These are phyloP conservation scores for Drosophila differens DNA, from an alignment of 2,888 invertebrate genomes.

Conservation along the genomic window DNA sequence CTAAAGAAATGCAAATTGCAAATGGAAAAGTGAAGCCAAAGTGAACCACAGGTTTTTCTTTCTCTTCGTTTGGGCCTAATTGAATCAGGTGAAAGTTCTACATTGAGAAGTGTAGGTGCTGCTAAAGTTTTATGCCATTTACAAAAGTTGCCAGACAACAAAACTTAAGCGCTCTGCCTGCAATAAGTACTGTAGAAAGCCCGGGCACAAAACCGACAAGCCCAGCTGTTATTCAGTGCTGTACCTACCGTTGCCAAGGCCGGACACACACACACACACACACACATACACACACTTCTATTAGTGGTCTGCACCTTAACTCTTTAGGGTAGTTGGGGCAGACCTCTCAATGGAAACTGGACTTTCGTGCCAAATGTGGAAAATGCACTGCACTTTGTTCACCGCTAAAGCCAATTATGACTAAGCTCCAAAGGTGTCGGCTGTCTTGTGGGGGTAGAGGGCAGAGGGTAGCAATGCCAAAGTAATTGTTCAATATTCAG, in stretches of 20 bases:
- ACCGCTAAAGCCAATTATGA: slow-evolving; percentile 50
- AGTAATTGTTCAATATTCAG: slow-evolving; percentile 46
- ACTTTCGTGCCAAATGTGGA: slow-evolving; percentile 35
- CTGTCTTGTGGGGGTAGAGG: background rate
- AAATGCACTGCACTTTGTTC: slow-evolving; percentile 37
- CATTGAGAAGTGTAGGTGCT: slow-evolving; percentile 31
- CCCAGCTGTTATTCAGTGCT: slow-evolving; percentile 14
- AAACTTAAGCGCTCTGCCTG: slow-evolving; percentile 51
- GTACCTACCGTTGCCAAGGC: background rate
- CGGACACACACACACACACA: slow-evolving; percentile 10
- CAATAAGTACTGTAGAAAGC: slow-evolving; percentile 50
- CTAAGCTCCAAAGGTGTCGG: slow-evolving; percentile 46
- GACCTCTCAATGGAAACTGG: slow-evolving; percentile 15
- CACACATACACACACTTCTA: background rate
- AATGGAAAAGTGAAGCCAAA: background rate
- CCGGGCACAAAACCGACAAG: slow-evolving; percentile 1
- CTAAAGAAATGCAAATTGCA: slow-evolving; percentile 1
- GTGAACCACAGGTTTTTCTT: background rate
- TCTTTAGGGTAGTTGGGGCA: slow-evolving; percentile 18
- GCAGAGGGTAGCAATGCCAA: background rate
- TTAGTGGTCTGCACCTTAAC: slow-evolving; percentile 28
- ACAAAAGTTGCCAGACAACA: slow-evolving; percentile 43
- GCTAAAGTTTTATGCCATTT: slow-evolving; percentile 45
- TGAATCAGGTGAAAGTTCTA: slow-evolving; percentile 47
- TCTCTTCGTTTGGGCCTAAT: slow-evolving; percentile 24